Evolutionary conservation across 2,797 vertebrate genomes (phyloP).

Genomic region (Lepidocolaptes lacrymiger): DNA sequence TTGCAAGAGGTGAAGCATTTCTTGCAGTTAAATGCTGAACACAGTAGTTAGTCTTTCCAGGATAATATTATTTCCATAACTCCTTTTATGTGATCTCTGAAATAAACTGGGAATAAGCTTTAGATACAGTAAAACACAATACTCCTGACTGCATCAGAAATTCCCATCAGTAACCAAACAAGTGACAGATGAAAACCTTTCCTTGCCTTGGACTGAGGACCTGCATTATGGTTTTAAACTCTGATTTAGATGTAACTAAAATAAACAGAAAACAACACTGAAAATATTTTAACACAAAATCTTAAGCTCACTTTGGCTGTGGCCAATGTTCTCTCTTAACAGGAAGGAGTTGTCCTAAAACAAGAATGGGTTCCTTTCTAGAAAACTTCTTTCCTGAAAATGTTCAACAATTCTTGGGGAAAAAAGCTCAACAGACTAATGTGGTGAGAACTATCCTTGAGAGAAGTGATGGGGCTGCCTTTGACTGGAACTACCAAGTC

Average conservation of each 20-base stretch:
- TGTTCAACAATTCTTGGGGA: not conserved
- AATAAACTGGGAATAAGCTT: not conserved
- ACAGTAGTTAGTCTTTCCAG: not conserved
- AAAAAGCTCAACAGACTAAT: not conserved
- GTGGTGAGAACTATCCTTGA: not conserved
- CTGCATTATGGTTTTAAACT: not conserved
- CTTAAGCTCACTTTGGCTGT: not conserved
- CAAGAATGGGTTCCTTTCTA: not conserved
- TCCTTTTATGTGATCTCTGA: not conserved
- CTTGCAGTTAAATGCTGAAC: conserved; percentile 11
- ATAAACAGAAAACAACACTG: not conserved
- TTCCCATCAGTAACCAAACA: not conserved
- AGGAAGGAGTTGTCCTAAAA: not conserved
- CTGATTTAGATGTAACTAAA: not conserved
- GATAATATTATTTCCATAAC: not conserved
- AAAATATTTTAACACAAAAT: not conserved
- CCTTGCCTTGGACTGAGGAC: not conserved
- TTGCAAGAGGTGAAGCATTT: not conserved
- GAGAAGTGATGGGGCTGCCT: not conserved
- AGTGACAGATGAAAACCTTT: not conserved
- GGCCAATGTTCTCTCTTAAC: not conserved
- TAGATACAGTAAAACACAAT: not conserved
- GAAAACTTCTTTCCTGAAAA: not conserved
- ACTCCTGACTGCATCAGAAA: not conserved
- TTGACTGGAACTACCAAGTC: not conserved